Evolutionary conservation across 2,797 vertebrate genomes (phyloP).

Genomic region (Hyperoplus immaculatus): DNA sequence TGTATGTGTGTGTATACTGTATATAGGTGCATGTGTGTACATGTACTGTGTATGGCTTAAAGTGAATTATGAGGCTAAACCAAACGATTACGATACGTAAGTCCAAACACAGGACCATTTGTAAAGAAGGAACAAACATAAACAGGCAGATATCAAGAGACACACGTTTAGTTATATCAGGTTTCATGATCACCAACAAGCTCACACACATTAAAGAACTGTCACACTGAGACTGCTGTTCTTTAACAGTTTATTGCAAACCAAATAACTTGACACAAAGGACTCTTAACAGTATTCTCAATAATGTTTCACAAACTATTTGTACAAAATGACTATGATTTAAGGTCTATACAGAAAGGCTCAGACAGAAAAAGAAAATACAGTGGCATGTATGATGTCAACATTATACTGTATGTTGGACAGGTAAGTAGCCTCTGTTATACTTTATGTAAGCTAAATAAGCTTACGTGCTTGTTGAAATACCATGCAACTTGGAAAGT

Average conservation of each 20-base stretch:
- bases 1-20: slow-evolving; percentile 8
- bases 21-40: neutral
- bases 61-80: slow-evolving; percentile 58
- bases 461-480: neutral
- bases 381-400: neutral
- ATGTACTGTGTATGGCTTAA: slow-evolving; percentile 45
- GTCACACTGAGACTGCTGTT: neutral
- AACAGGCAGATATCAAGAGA: slow-evolving; percentile 25
- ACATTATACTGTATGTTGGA: neutral
- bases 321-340: neutral
- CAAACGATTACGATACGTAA: slow-evolving; percentile 55
- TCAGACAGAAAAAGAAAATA: neutral
- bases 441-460: neutral
- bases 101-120: slow-evolving; percentile 58
- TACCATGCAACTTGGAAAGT: neutral
- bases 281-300: neutral
- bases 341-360: neutral
- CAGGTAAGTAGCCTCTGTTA: neutral
- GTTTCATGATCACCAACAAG: slow-evolving; percentile 17
- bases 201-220: neutral
- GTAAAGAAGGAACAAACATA: slow-evolving; percentile 39
- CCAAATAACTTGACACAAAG: neutral
- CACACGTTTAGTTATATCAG: slow-evolving; percentile 14
- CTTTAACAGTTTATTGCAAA: neutral
- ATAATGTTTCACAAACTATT: neutral